Conservation (phyloP, 2,888 invertebrate genomes). For the Eulithis testata region DNA sequence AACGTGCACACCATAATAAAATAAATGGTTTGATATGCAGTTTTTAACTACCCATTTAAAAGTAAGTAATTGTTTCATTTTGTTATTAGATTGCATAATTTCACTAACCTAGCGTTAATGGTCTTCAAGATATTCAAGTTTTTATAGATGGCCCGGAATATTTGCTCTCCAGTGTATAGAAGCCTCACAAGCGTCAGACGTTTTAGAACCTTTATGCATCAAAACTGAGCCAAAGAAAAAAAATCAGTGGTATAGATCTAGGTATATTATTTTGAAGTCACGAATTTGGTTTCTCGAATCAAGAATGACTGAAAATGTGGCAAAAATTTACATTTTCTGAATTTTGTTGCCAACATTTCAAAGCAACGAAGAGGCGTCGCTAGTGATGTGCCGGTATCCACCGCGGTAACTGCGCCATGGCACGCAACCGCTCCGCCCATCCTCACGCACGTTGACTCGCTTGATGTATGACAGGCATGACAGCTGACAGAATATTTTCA, state of each 20-base stretch:
- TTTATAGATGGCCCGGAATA: too few species aligned
- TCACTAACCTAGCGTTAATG: too few species aligned
- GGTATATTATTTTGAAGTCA: too few species aligned
- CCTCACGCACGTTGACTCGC: conserved; percentile 63
- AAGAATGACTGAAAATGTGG: neutral
- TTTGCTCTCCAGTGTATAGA: too few species aligned
- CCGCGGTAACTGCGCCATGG: conserved; percentile 71
- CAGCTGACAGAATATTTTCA: conserved; percentile 35
- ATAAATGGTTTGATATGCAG: too few species aligned
- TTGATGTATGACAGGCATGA: conserved; percentile 51
- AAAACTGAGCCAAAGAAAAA: neutral
- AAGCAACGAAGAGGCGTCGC: conserved; percentile 66
- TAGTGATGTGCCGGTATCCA: conserved; percentile 80
- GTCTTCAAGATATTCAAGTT: too few species aligned
- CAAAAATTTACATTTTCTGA: conserved; percentile 1
- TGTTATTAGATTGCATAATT: too few species aligned
- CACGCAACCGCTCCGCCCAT: conserved; percentile 82
- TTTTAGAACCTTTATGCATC: neutral
- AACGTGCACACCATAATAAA: too few species aligned
- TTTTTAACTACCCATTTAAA: too few species aligned
- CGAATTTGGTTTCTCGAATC: neutral
- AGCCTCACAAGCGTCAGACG: too few species aligned
- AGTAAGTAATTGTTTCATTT: too few species aligned
- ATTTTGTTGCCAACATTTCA: conserved; percentile 31
- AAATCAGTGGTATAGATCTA: too few species aligned